Conservation (phyloP, 2,888 invertebrate genomes). For the Metopia argyrocephala region DNA sequence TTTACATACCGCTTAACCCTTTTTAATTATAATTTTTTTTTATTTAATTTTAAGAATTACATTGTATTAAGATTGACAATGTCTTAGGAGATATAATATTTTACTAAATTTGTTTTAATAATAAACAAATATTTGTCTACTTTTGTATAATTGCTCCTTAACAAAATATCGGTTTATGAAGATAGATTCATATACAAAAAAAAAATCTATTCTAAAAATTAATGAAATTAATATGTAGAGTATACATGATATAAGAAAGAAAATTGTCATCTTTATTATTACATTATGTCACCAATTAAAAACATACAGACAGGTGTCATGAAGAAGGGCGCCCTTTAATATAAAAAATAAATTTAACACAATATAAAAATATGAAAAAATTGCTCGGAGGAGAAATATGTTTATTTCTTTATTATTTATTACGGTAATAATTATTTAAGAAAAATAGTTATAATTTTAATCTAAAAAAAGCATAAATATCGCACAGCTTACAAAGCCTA, state of each 20-base stretch:
- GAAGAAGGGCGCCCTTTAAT: slow-evolving; percentile 9
- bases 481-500: no score
- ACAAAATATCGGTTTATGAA: slow-evolving; percentile 17
- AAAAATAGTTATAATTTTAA: no score
- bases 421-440: no score
- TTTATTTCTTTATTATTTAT: slow-evolving; percentile 28
- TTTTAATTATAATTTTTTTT: slow-evolving; percentile 38
- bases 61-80: slow-evolving; percentile 15
- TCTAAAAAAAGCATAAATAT: no score
- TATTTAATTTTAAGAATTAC: slow-evolving; percentile 52
- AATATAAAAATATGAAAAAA: slow-evolving; percentile 45
- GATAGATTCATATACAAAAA: neutral
- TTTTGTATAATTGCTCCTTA: slow-evolving; percentile 12
- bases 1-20: slow-evolving; percentile 30
- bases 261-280: neutral
- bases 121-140: neutral
- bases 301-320: slow-evolving; percentile 4
- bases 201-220: slow-evolving; percentile 9
- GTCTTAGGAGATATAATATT: neutral
- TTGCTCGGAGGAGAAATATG: slow-evolving; percentile 46
- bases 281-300: slow-evolving; percentile 2
- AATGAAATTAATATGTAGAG: neutral
- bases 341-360: slow-evolving; percentile 48
- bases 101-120: neutral
- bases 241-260: slow-evolving; percentile 7